These are phyloP conservation scores for Jacana jacana DNA, from an alignment of 2,113 vertebrate genomes.

Conservation along the genomic window DNA sequence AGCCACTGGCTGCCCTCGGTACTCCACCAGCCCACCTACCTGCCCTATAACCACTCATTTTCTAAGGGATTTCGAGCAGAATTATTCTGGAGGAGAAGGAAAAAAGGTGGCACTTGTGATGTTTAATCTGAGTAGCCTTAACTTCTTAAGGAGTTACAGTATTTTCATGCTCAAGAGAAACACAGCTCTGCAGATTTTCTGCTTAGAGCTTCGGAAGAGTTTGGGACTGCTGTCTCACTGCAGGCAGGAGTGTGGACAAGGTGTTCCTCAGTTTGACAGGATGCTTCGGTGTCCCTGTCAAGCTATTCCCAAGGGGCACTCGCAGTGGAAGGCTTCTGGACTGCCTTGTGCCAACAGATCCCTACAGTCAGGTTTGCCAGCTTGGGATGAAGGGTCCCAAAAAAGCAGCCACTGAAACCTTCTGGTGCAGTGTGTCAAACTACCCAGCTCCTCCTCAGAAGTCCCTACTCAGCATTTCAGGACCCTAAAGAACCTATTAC, in stretches of 20 bases:
- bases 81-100: not conserved
- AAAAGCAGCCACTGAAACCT: not conserved
- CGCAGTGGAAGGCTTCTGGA: not conserved
- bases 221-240: not conserved
- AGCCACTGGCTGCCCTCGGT: not conserved
- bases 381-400: not conserved
- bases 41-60: not conserved
- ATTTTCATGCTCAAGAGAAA: not conserved
- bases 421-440: not conserved
- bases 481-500: not conserved
- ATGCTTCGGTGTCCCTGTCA: accelerated
- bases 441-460: not conserved
- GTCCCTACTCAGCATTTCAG: not conserved
- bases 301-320: not conserved
- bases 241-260: accelerated
- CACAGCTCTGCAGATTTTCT: not conserved
- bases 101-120: not conserved
- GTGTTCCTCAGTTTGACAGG: not conserved
- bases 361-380: not conserved
- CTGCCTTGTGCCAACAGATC: not conserved
- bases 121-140: not conserved
- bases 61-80: not conserved
- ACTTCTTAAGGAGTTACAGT: not conserved
- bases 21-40: not conserved
- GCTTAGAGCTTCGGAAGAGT: not conserved